phyloP scores from a whole-genome alignment of 2,797 vertebrate genomes.

The Pseudochirops corinnae region DNA sequence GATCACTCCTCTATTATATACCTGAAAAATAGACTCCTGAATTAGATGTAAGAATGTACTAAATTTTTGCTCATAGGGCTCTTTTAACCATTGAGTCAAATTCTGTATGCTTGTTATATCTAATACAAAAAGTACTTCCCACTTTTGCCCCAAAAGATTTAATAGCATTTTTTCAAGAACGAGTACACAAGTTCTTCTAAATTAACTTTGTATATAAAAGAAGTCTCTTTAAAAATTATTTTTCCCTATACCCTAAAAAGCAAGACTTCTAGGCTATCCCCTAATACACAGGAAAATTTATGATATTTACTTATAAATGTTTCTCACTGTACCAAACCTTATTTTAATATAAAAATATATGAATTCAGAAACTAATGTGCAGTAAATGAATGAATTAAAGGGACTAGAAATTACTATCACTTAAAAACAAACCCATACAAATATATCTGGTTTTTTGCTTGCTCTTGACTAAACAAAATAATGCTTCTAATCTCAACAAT shows the following conservation, averaged over 20 bases:
- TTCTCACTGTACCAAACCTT: not conserved
- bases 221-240: not conserved
- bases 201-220: not conserved
- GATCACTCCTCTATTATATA: not conserved
- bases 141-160: not conserved
- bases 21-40: not conserved
- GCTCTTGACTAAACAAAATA: not conserved
- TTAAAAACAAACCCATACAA: not conserved
- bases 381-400: not conserved
- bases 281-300: not conserved
- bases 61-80: not conserved
- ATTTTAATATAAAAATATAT: not conserved
- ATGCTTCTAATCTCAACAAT: slow-evolving; percentile 38
- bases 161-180: not conserved
- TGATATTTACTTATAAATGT: not conserved
- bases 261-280: not conserved
- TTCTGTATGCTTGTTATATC: not conserved
- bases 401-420: not conserved
- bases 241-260: not conserved
- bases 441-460: not conserved
- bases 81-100: not conserved
- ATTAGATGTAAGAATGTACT: not conserved
- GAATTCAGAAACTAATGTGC: not conserved
- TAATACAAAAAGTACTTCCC: not conserved
- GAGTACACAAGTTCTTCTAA: not conserved